Conservation (phyloP, 2,113 vertebrate genomes). For the Phainopepla nitens region DNA sequence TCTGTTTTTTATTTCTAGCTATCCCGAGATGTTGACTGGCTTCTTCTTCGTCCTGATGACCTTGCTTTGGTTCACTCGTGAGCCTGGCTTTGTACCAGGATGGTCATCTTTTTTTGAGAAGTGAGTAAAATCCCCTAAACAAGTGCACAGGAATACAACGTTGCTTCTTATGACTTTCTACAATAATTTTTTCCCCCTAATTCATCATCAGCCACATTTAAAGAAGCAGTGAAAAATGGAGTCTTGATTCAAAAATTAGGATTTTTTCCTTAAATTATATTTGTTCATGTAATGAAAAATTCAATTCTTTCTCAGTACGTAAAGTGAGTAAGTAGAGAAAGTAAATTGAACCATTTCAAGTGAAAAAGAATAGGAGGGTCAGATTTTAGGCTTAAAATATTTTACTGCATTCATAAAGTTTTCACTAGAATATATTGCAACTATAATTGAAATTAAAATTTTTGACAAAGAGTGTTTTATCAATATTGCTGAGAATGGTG, state of each 20-base stretch:
- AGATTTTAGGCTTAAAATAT: neutral
- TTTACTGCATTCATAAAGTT: neutral
- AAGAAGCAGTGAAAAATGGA: neutral
- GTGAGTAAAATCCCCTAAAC: conserved; percentile 62
- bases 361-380: neutral
- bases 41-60: conserved; percentile 97
- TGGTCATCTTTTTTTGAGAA: conserved; percentile 97
- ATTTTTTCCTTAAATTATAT: neutral
- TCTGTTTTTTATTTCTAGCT: conserved; percentile 68
- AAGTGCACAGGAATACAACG: neutral
- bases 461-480: neutral
- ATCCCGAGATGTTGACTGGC: conserved; percentile 94
- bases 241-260: neutral
- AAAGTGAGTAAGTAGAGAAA: neutral
- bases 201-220: neutral
- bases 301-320: neutral
- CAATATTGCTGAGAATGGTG: neutral
- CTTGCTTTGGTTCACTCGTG: conserved; percentile 95
- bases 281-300: neutral
- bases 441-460: neutral
- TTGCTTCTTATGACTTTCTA: neutral
- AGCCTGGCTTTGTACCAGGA: conserved; percentile 95
- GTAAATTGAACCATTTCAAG: neutral
- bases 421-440: neutral
- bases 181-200: neutral